A percentile compares a stretch with the other conserved stretches of the same genome.
Evolutionary conservation across 2,888 invertebrate species (phyloP).

Genomic region (Poecilus cupreus): DNA sequence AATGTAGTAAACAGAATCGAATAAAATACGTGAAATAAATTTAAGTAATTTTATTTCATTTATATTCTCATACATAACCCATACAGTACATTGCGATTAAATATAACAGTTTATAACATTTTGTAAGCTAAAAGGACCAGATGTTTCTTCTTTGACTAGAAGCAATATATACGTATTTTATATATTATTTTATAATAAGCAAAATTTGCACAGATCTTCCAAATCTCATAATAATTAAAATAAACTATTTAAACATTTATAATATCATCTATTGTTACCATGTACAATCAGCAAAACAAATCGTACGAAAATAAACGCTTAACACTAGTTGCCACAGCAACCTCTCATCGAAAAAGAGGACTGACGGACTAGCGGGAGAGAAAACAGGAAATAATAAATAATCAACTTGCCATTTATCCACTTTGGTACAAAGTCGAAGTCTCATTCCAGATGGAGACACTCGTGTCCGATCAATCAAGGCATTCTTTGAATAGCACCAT

Average conservation of each 20-base stretch:
- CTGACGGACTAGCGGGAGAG: constrained; percentile 29
- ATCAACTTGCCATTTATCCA: constrained; percentile 16
- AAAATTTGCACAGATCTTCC: constrained; percentile 68
- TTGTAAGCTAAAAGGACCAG: constrained; percentile 71
- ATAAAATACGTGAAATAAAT: constrained; percentile 14
- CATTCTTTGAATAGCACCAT: constrained; percentile 72
- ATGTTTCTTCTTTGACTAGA: constrained; percentile 68
- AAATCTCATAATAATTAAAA: constrained; percentile 47
- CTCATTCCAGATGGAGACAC: constrained; percentile 59
- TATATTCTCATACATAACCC: constrained; percentile 74
- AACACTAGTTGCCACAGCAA: constrained; percentile 1
- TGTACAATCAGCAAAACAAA: constrained; percentile 55
- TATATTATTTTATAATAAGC: constrained; percentile 67
- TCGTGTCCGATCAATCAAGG: constrained; percentile 68
- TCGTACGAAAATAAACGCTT: constrained; percentile 46
- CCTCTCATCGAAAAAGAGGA: background rate
- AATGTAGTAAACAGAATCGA: background rate
- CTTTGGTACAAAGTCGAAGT: constrained; percentile 57
- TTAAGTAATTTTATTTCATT: constrained; percentile 67
- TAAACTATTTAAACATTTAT: constrained; percentile 57
- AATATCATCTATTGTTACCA: constrained; percentile 55
- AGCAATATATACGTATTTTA: constrained; percentile 68
- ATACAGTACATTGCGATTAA: constrained; percentile 73
- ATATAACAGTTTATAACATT: constrained; percentile 72
- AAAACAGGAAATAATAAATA: constrained; percentile 14